Conservation (phyloP, 2,888 invertebrate species). For the Diaperis boleti region DNA sequence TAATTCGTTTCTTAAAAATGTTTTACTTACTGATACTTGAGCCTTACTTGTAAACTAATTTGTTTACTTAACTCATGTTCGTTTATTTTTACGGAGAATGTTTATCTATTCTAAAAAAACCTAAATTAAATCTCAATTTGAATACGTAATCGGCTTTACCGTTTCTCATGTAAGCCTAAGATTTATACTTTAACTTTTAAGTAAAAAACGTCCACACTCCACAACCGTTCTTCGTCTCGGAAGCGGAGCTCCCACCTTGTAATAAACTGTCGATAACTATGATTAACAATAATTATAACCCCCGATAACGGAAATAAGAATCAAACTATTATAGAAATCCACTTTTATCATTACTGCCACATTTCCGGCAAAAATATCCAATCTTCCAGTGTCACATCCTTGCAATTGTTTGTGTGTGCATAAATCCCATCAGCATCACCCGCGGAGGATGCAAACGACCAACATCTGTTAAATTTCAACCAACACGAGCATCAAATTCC, state of each 20-base stretch:
- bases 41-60: too few relatives aligned
- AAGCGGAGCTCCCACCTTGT: neutral
- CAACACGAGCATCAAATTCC: conserved; percentile 27
- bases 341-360: neutral
- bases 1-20: too few relatives aligned
- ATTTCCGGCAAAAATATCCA: neutral
- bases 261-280: neutral
- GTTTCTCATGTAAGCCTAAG: too few relatives aligned
- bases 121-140: too few relatives aligned
- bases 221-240: neutral
- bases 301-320: neutral
- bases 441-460: neutral
- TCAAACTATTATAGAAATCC: neutral
- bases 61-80: too few relatives aligned
- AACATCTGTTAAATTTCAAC: conserved; percentile 32
- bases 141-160: too few relatives aligned
- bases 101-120: too few relatives aligned
- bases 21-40: too few relatives aligned
- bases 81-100: too few relatives aligned
- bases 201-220: too few relatives aligned
- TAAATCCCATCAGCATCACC: neutral
- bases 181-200: too few relatives aligned
- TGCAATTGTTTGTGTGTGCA: too few relatives aligned
- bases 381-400: neutral
- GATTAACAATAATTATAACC: neutral